Evolutionary conservation across 2,113 vertebrate genomes (phyloP), one percentile per base, ranked within the genome.

Genomic region (Ariopsis seemanni): DNA sequence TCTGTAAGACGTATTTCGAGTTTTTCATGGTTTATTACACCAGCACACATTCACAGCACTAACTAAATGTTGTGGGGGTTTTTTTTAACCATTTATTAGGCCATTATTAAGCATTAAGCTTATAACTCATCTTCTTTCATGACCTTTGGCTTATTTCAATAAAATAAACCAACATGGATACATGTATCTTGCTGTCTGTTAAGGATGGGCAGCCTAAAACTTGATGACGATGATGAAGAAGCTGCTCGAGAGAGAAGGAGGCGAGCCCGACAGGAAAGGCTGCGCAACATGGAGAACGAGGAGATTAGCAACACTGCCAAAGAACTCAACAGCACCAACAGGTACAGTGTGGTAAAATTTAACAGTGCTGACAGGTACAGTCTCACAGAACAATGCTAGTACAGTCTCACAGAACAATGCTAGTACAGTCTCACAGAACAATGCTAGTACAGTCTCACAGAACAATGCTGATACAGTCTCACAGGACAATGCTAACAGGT

Each of bases 201-300:
- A 84, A 99, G 98, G 89, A 88, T 92, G 15, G 95, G 96, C 89
- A 95, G 94, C 89, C 93, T 91, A 90, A 89, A 94, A 65, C n/a
- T 25, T 55, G 97, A 96, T 0, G 96, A 97, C 0, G 97, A 99
- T 0, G 97, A 99, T 0, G 98, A 99, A 62, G 97, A 99, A 90
- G 97, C 95, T 0, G 97, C 97, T 60, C 94, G 97, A 20, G 98
- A 99, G 89, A 94, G 92, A 50, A 96, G 97, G 81, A 96, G 98
- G 78, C 94, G 96, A 7, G 97, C 97, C n/a, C 96, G 98, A 1
- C 97, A 98, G 91, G 98, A 99, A 89, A 95, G 97, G 77, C 95
- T 97, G 92, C 94, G 96, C 90, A 95, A 92, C 91, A 92, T 20
- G 89, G 94, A 97, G 1, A 93, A 93, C 7, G 97, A 96, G 50